Evolutionary conservation across 2,888 invertebrate genomes (phyloP).

Genomic region (Cheiracanthium punctorium): DNA sequence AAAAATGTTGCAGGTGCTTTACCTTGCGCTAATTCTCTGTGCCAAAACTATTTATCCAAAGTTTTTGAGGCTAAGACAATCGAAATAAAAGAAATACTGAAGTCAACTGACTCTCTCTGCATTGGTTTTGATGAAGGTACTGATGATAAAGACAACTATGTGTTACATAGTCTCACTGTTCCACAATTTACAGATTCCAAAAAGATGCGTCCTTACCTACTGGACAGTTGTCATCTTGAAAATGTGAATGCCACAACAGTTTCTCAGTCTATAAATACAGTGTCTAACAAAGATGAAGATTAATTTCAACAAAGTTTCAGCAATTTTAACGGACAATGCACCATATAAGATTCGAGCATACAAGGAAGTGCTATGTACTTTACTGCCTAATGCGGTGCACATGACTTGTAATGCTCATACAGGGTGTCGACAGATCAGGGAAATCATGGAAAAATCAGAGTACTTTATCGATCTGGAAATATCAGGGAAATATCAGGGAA

Average conservation of each 20-base stretch:
- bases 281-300: no score
- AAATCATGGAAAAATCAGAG: no score
- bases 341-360: not conserved
- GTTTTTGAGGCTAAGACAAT: not conserved
- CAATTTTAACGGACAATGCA: no score
- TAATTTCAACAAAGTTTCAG: no score
- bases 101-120: not conserved
- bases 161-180: not conserved
- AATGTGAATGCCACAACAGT: not conserved
- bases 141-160: not conserved
- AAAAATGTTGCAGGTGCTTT: no score
- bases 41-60: not conserved
- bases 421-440: no score
- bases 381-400: not conserved
- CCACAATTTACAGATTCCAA: not conserved
- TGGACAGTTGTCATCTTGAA: not conserved
- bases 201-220: not conserved
- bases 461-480: no score
- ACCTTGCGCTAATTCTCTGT: not conserved
- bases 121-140: not conserved
- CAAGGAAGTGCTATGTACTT: not conserved
- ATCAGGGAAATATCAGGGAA: no score
- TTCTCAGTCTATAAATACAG: no score
- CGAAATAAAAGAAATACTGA: constrained; percentile 1
- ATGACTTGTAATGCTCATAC: not conserved